Percentiles rank a stretch among this genome's conserved stretches.
phyloP scores from a whole-genome alignment of 2,797 vertebrate genomes.

The Sardinella longiceps region DNA sequence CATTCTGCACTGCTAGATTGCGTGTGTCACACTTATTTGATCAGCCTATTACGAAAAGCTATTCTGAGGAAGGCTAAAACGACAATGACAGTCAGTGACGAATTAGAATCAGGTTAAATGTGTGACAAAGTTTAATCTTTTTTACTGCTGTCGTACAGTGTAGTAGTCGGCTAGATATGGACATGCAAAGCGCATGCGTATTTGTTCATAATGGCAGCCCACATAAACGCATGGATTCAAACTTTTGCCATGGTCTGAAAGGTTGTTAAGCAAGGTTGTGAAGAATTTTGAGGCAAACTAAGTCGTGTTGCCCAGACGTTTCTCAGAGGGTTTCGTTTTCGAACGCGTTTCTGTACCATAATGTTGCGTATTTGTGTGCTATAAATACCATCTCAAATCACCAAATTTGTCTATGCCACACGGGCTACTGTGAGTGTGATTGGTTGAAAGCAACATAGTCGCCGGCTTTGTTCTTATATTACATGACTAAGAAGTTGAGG shows the following conservation, averaged over 20 bases:
- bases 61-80: background rate
- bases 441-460: slow-evolving; percentile 33
- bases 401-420: slow-evolving; percentile 51
- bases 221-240: background rate
- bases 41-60: no score
- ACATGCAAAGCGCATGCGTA: background rate
- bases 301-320: background rate
- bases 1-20: background rate
- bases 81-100: background rate
- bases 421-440: slow-evolving; percentile 38
- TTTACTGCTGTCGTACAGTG: background rate
- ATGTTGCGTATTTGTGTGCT: slow-evolving; percentile 39
- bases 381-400: slow-evolving; percentile 63
- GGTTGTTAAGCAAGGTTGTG: background rate
- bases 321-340: background rate
- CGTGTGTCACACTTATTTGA: background rate
- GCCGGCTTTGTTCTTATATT: slow-evolving; percentile 5
- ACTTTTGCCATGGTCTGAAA: background rate
- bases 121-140: background rate
- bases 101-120: background rate
- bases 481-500: background rate
- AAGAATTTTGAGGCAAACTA: background rate
- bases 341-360: background rate
- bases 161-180: no score
- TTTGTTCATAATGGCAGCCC: background rate